Evolutionary conservation across 1,140 invertebrate genomes (phyloP).

Genomic region (Temnothorax curvispinosus): DNA sequence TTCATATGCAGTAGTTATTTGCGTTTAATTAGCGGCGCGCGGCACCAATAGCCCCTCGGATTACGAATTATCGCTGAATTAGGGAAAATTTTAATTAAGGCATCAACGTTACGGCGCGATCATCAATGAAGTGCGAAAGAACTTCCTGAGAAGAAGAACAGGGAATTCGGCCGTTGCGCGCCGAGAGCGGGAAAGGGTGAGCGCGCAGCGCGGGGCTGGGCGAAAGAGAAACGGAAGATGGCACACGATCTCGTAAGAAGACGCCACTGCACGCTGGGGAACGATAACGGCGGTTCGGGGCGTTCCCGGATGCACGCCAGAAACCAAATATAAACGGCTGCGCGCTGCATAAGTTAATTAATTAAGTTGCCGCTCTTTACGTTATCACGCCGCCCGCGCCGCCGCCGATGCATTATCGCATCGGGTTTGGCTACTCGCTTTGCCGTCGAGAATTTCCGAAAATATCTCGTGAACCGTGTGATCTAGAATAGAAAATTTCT

Average conservation of each 20-base stretch:
- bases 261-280: slow-evolving; percentile 77
- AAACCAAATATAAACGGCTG: slow-evolving; percentile 78
- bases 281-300: slow-evolving; percentile 69
- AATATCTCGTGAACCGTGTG: neutral
- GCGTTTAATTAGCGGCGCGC: slow-evolving; percentile 11
- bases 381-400: neutral
- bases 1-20: neutral
- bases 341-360: slow-evolving; percentile 78
- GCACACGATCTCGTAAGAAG: slow-evolving; percentile 67
- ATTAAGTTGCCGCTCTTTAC: slow-evolving; percentile 74
- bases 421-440: neutral
- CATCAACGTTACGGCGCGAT: slow-evolving; percentile 8
- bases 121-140: slow-evolving; percentile 47
- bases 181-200: neutral
- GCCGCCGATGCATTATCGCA: slow-evolving; percentile 49
- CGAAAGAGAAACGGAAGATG: slow-evolving; percentile 50
- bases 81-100: slow-evolving; percentile 52
- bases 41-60: slow-evolving; percentile 1
- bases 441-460: slow-evolving; percentile 27
- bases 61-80: slow-evolving; percentile 9
- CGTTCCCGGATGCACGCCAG: slow-evolving; percentile 61
- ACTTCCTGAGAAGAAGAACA: neutral
- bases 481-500: slow-evolving; percentile 4
- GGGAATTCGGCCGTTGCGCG: slow-evolving; percentile 20
- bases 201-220: neutral